Evolutionary conservation across 2,888 invertebrate genomes (phyloP), one percentile per base, ranked within the genome.

Genomic region (Chloroclysta siterata): DNA sequence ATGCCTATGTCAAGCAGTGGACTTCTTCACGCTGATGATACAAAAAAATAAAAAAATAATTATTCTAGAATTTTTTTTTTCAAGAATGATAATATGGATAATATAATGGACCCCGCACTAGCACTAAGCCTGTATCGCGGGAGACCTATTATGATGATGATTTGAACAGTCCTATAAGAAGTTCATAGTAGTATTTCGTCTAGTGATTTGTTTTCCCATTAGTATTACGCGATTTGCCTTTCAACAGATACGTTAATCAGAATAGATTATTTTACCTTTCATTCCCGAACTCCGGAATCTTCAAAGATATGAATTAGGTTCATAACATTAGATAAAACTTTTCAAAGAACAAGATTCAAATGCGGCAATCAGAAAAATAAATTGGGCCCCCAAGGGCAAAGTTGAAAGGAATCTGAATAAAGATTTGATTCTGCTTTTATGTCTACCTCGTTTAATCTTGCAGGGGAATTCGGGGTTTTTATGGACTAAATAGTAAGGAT

Each of bases 301-400:
- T 14, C 15, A 39, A 50, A 44, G 42, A 52, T 52, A 61, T 29
- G 48, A 63, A 57, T 53, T 57, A 56, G 13, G 46, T 28, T 52
- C 41, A 48, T 63, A 39, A 39, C 36, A 53, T 57, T 48, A 58
- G 42, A 54, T 55, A 46, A 57, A 57, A 62, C 56, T 53, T 58
- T 63, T 46, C 22, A 17, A 36, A 42, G 44, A 58, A 29, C 44
- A 46, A 51, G 63, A 58, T 53, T 53, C 53, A 48, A 63, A 57
- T 63, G 48, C 53, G 57, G 57, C 50, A 63, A 54, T 63, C 58
- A 63, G 50, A 57, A 63, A 54, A 58, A 58, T 58, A 58, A 63
- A 63, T 63, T 63, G 58, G 53, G 53, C 54, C 53, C 50, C 50
- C 50, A 63, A 58, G 53, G 51, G 44, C 54, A 51, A 50, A 51